phyloP scores from a whole-genome alignment of 2,888 invertebrate species.

The Rhamphomyia laevipes region DNA sequence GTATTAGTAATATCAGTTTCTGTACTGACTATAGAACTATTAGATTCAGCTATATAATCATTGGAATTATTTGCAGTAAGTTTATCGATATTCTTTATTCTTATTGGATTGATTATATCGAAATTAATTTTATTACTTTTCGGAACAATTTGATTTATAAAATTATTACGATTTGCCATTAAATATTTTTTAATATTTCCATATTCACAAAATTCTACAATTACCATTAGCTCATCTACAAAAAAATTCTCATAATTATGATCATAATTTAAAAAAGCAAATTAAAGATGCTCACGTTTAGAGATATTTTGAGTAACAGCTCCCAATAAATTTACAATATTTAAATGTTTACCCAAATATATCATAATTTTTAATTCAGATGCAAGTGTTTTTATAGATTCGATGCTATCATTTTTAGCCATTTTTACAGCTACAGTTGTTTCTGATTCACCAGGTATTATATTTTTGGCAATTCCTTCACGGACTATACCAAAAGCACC shows the following conservation, averaged over 20 bases:
- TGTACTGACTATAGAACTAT: background rate
- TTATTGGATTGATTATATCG: background rate
- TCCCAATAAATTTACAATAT: constrained; percentile 82
- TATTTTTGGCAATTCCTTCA: constrained; percentile 70
- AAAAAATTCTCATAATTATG: background rate
- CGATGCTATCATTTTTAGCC: constrained; percentile 64
- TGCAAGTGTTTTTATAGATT: constrained; percentile 63
- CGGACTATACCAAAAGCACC: constrained; percentile 87
- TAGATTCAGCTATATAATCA: background rate
- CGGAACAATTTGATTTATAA: constrained; percentile 61
- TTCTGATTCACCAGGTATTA: constrained; percentile 53
- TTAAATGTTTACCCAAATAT: constrained; percentile 79
- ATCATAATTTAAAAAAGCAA: background rate
- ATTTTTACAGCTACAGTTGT: constrained; percentile 84
- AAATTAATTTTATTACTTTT: constrained; percentile 43
- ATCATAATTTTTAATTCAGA: constrained; percentile 88
- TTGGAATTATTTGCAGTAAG: no score
- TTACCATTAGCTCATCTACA: constrained; percentile 47
- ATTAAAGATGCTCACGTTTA: constrained; percentile 50
- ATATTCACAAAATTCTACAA: constrained; percentile 80
- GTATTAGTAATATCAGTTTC: background rate
- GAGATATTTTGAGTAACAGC: constrained; percentile 77
- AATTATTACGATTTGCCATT: constrained; percentile 58
- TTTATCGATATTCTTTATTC: background rate
- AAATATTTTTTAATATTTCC: constrained; percentile 78